Evolutionary conservation across 2,113 vertebrate genomes (phyloP), one percentile per base, ranked within the genome.

Genomic region (Taurulus bubalis): DNA sequence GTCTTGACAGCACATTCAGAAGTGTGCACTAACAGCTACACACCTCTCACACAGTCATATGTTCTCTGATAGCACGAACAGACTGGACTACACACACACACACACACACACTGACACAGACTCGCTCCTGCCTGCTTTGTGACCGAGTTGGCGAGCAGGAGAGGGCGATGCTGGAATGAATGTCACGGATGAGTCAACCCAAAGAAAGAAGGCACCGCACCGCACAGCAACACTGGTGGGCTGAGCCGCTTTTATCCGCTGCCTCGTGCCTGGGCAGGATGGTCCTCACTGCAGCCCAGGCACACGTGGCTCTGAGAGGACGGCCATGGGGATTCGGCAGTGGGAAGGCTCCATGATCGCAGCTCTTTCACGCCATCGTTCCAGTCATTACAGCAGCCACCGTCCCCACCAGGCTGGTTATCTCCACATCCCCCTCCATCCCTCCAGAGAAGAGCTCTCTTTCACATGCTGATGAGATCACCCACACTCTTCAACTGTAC

Each of bases 381-480:
- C 51, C 51, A 68, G 58, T 75, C 59, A 62, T 90, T 77, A 80
- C 22, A 20, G 47, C 34, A 1, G 59, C 79, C 28, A 11, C 63
- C 83, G 75, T 58, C 34, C 32, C 24, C 63, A 8, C 78, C 8
- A 4, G 78, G 40, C 49, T 8, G 30, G 60, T 86, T 89, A 85
- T 89, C 86, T 88, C 60, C 63, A 78, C 58, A 64, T 24, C 77
- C 15, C 65, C 74, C 16, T 81, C 28, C 64, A 71, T 20, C 66
- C 56, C 84, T 77, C 68, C 56, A 77, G 85, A 89, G 82, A 80
- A 8, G 1, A 78, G 79, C 80, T 75, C 22, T 32, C 79, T 92
- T 92, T 93, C 71, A 91, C 89, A 94, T 93, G 84, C 89, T 88
- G 86, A 92, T 89, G 77, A 91, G 71, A 75, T 92, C 87, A 76